These are phyloP conservation scores for Musca domestica DNA, from an alignment of 1,140 invertebrate species.

Conservation along the genomic window DNA sequence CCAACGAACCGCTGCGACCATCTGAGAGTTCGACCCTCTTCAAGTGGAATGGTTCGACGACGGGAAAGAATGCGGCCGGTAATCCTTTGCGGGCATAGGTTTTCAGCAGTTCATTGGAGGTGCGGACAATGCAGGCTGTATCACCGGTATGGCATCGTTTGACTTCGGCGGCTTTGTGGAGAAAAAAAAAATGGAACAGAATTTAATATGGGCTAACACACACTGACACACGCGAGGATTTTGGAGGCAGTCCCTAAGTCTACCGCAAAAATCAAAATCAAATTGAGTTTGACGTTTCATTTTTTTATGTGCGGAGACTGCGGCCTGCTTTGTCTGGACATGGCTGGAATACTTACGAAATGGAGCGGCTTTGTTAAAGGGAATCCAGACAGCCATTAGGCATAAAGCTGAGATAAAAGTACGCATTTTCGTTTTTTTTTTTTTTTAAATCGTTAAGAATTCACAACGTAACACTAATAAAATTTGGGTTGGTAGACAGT, in stretches of 20 bases:
- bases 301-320: no score
- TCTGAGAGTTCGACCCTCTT: constrained; percentile 48
- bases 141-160: constrained; percentile 41
- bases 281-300: no score
- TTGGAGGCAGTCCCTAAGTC: no score
- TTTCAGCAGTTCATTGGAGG: constrained; percentile 35
- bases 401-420: no score
- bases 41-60: constrained; percentile 44
- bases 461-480: no score
- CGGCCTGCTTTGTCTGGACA: no score
- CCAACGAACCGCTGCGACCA: constrained; percentile 43
- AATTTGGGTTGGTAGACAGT: not conserved
- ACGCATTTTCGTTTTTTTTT: no score
- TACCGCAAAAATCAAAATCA: no score
- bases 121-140: constrained; percentile 42
- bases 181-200: not conserved
- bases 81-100: constrained; percentile 42
- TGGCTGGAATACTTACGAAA: no score
- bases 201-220: not conserved
- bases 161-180: constrained; percentile 41
- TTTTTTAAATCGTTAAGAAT: no score
- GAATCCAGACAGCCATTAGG: no score
- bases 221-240: not conserved
- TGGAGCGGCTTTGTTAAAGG: no score
- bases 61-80: constrained; percentile 40